phyloP scores from a whole-genome alignment of 2,113 vertebrate species.

The Pseudonaja textilis region DNA sequence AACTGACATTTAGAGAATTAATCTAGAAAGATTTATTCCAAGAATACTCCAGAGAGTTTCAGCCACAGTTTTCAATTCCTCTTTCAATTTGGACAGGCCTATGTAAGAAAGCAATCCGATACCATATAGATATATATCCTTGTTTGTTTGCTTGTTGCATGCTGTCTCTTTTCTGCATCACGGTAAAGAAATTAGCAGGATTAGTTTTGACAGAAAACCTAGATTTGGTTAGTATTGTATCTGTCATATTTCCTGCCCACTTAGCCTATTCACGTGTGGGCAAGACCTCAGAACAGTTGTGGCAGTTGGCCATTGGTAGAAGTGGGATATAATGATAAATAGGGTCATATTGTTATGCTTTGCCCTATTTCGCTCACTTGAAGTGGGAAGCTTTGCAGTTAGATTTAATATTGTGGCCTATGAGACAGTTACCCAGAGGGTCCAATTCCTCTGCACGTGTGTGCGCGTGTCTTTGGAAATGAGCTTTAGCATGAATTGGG shows the following conservation, averaged over 20 bases:
- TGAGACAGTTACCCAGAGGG: neutral
- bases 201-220: neutral
- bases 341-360: neutral
- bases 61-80: neutral
- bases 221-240: neutral
- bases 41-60: neutral
- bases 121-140: neutral
- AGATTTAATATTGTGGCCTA: neutral
- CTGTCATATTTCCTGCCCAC: neutral
- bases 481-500: neutral
- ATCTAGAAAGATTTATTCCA: neutral
- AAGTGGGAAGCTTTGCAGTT: neutral
- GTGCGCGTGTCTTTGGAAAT: neutral
- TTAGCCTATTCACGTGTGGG: neutral
- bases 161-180: neutral
- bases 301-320: neutral
- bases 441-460: neutral
- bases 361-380: neutral
- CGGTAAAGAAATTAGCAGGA: neutral
- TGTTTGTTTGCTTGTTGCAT: neutral
- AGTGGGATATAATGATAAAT: neutral
- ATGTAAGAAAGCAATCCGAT: neutral
- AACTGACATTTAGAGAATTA: neutral
- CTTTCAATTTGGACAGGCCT: neutral
- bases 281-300: neutral